Conservation (phyloP, 2,113 vertebrate genomes). For the Toxotes chatareus region DNA sequence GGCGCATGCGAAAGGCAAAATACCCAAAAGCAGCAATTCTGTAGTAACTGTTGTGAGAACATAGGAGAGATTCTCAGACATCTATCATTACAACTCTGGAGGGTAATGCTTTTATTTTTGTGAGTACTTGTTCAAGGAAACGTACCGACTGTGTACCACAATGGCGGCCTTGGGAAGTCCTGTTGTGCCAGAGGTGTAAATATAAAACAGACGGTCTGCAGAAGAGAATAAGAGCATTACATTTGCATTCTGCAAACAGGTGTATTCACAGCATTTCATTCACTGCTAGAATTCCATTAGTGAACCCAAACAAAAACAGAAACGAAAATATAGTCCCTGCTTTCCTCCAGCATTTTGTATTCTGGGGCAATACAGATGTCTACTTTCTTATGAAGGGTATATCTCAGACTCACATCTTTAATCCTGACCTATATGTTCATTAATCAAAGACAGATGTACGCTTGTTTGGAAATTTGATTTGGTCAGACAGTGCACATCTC, state of each 20-base stretch:
- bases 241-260: neutral
- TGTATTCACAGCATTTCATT: constrained; percentile 11
- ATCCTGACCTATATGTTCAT: neutral
- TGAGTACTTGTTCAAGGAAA: neutral
- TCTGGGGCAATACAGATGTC: neutral
- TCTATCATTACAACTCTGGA: neutral
- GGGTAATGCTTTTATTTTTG: neutral
- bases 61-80: constrained; percentile 18
- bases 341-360: neutral
- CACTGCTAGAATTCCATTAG: neutral
- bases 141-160: constrained; percentile 92
- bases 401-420: constrained; percentile 10
- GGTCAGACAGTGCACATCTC: constrained; percentile 1
- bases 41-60: constrained; percentile 87
- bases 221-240: constrained; percentile 29
- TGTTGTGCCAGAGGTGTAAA: constrained; percentile 93
- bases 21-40: constrained; percentile 92
- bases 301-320: neutral
- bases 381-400: neutral
- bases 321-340: neutral
- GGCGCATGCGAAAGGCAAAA: constrained; percentile 87
- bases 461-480: neutral
- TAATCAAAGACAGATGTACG: neutral
- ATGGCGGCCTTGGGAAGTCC: constrained; percentile 94
- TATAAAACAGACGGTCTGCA: constrained; percentile 91